A percentile compares a stretch with the other conserved stretches of the same genome.
Conservation (phyloP, 2,888 invertebrate genomes). For the Entomobrya proxima region DNA sequence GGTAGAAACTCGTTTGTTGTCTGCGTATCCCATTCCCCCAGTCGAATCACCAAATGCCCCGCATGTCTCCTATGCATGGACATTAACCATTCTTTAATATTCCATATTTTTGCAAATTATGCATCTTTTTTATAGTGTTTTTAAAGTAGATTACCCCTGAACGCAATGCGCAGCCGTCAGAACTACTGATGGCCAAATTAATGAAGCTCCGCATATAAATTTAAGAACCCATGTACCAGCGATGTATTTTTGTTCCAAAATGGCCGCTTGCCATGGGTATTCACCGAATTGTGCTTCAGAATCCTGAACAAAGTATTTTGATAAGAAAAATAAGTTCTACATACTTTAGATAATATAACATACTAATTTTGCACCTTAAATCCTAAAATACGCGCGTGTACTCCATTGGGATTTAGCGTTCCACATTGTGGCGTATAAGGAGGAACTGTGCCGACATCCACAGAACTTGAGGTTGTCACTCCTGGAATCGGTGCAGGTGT, state of each 20-base stretch:
- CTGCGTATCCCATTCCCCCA: constrained; percentile 91
- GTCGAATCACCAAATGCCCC: constrained; percentile 81
- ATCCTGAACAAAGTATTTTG: constrained; percentile 63
- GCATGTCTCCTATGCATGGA: constrained; percentile 68
- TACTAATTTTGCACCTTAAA: constrained; percentile 63
- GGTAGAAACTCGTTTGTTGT: constrained; percentile 83
- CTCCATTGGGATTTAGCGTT: constrained; percentile 74
- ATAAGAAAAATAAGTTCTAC: too few species aligned
- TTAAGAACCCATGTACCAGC: constrained; percentile 75
- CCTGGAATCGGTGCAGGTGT: constrained; percentile 46
- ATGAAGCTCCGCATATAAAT: constrained; percentile 76
- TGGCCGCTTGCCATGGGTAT: constrained; percentile 76
- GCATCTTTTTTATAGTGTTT: neutral
- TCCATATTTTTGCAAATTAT: neutral
- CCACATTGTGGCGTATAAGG: constrained; percentile 73
- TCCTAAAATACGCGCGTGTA: constrained; percentile 73
- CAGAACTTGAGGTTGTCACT: neutral
- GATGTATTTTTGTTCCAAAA: constrained; percentile 73
- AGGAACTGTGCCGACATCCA: constrained; percentile 40
- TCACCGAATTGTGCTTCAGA: constrained; percentile 75
- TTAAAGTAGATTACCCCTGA: constrained; percentile 77
- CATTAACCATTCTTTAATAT: too few species aligned
- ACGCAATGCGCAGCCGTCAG: constrained; percentile 76
- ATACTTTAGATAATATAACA: too few species aligned
- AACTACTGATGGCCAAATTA: constrained; percentile 76